Percentiles rank a stretch among this genome's conserved stretches.
These are phyloP conservation scores for Parasteatoda tepidariorum DNA, from an alignment of 1,140 invertebrate genomes.

Conservation along the genomic window DNA sequence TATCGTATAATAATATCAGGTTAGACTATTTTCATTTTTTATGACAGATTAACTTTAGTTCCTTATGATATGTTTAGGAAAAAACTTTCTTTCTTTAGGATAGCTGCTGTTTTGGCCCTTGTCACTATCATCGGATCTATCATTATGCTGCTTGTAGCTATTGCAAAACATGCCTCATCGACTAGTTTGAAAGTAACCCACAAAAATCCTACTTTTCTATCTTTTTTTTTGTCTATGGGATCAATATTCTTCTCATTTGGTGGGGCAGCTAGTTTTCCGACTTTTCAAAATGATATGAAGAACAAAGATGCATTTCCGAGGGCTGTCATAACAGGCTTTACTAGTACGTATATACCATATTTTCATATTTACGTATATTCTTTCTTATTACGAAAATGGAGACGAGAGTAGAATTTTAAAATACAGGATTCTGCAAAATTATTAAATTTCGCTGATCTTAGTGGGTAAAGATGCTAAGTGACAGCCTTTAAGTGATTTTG, in stretches of 20 bases:
- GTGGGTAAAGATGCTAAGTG: no score
- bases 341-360: conserved; percentile 66
- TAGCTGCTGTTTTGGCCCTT: conserved; percentile 73
- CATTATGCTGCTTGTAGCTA: conserved; percentile 72
- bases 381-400: no score
- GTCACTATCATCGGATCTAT: conserved; percentile 73
- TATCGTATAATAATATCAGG: no score
- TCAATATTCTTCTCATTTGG: conserved; percentile 77
- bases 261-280: conserved; percentile 77
- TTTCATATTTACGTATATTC: background rate
- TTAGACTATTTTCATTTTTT: no score
- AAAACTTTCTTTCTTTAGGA: conserved; percentile 69
- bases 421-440: no score
- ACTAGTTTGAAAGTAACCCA: background rate
- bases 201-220: conserved; percentile 62
- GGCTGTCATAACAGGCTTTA: conserved; percentile 72
- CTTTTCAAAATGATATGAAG: conserved; percentile 78
- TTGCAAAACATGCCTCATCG: background rate
- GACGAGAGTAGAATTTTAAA: no score
- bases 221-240: conserved; percentile 76
- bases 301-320: conserved; percentile 73
- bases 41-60: no score
- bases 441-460: no score
- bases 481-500: no score
- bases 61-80: no score